These are phyloP conservation scores for Drosophila mettleri DNA, from an alignment of 2,888 invertebrate genomes.

Conservation along the genomic window DNA sequence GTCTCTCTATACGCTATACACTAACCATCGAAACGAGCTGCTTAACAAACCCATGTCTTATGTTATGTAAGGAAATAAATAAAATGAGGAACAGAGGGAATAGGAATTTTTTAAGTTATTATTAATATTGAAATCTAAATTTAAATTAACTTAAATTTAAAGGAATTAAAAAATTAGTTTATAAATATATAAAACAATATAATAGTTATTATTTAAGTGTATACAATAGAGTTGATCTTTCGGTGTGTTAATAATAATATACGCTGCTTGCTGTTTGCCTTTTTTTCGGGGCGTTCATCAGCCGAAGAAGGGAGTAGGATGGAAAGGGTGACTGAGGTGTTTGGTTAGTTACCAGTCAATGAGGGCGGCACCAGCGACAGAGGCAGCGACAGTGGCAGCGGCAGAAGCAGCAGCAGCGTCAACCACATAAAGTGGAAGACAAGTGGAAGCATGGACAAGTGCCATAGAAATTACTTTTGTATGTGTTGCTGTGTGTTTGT, in stretches of 20 bases:
- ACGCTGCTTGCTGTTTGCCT: conserved; percentile 25
- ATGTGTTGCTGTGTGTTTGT: conserved; percentile 21
- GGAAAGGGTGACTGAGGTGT: conserved; percentile 43
- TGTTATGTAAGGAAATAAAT: neutral
- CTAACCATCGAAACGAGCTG: conserved; percentile 7
- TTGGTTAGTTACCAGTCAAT: conserved; percentile 68
- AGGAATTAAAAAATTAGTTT: neutral
- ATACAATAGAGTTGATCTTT: conserved; percentile 26
- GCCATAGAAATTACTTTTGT: conserved; percentile 72
- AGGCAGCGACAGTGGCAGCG: conserved; percentile 10
- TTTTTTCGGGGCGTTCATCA: conserved; percentile 47
- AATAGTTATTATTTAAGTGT: neutral
- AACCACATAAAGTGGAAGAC: conserved; percentile 79
- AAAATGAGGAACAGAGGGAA: too few species aligned
- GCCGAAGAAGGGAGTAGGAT: conserved; percentile 10
- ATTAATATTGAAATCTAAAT: neutral
- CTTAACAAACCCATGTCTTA: neutral
- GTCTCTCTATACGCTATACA: conserved; percentile 53
- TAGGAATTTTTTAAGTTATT: neutral
- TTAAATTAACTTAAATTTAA: neutral
- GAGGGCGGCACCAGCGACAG: conserved; percentile 27
- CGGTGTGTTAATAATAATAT: conserved; percentile 16
- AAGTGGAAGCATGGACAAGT: conserved; percentile 79
- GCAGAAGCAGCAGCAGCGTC: conserved; percentile 20
- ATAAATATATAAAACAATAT: too few species aligned